Evolutionary conservation across 2,888 invertebrate species (phyloP), one percentile per base, ranked within the genome.

Genomic region (Leistus spinibarbis): DNA sequence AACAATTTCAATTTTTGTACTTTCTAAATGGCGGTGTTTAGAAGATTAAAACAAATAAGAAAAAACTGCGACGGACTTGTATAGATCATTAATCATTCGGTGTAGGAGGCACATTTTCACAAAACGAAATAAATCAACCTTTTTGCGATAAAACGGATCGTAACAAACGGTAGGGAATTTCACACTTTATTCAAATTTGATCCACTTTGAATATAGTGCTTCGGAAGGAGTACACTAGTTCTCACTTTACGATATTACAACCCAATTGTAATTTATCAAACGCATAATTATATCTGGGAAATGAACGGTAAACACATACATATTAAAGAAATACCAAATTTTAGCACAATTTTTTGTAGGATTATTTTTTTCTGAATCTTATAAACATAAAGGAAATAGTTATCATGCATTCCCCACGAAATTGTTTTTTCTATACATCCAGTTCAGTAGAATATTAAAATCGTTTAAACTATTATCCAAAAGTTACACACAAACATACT

Each of bases 31-130:
- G 16, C 19, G 22, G 22, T 22, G 60, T 60, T 60, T 60, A 60
- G 22, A 17, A 54, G 54, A 22, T 40, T 5, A 40, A 40, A 40
- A 40, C 40, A 40, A 40, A 40, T 40, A 40, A 40, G n/a, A 40
- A 27, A 27, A 40, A 57, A 57, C 20, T 57, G 17, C n/a, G 16
- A 13, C 22, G 17, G 20, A 60, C 60, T 22, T 60, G 19, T 60
- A 20, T 17, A 20, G 17, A 57, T 64, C 64, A 64, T 64, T 64
- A 64, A 64, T 64, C 64, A 64, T 17, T 22, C 64, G 22, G 23
- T 64, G 64, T 64, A 64, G 64, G 64, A 23, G 57, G 23, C 23
- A 17, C 16, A 20, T 64, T 64, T 64, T 23, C 64, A 64, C 64
- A 64, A 64, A 64, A 64, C 64, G 10, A 23, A 64, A 23, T 17